These are phyloP conservation scores for Thalassarche chlororhynchos DNA, from an alignment of 2,113 vertebrate species.

Conservation along the genomic window DNA sequence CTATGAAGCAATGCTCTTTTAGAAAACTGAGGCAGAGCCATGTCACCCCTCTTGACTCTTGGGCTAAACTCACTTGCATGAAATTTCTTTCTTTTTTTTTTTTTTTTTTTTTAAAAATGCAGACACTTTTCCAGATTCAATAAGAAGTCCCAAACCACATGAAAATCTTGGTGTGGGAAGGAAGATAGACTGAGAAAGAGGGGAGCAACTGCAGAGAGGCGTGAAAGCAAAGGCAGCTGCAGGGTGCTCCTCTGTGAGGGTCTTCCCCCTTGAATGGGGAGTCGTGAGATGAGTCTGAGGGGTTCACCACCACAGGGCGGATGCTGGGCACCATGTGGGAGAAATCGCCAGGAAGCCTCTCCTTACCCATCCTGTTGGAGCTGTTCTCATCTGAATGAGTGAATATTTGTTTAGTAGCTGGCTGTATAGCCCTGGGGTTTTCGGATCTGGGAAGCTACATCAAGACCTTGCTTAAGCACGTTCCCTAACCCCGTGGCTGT, in stretches of 20 bases:
- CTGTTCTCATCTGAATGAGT: not conserved
- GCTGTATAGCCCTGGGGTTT: not conserved
- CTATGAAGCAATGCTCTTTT: not conserved
- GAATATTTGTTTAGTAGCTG: not conserved
- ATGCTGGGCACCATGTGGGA: not conserved
- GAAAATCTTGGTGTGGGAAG: not conserved
- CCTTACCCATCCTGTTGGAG: not conserved
- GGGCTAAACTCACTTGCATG: not conserved
- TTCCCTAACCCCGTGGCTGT: not conserved
- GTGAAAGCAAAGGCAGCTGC: not conserved
- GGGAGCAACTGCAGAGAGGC: not conserved
- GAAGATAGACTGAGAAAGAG: not conserved
- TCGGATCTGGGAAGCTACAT: not conserved
- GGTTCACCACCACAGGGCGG: rapidly evolving
- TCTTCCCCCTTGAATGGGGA: not conserved
- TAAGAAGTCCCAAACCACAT: not conserved
- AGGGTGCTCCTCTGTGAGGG: not conserved
- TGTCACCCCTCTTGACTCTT: rapidly evolving
- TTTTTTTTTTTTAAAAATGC: not conserved
- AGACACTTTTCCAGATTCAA: not conserved
- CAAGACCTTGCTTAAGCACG: rapidly evolving
- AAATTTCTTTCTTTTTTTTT: not conserved
- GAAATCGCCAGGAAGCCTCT: not conserved
- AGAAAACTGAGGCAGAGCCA: not conserved
- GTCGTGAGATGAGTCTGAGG: not conserved